Conservation (phyloP, 2,797 vertebrate genomes). For the Pangasius larnaudii region DNA sequence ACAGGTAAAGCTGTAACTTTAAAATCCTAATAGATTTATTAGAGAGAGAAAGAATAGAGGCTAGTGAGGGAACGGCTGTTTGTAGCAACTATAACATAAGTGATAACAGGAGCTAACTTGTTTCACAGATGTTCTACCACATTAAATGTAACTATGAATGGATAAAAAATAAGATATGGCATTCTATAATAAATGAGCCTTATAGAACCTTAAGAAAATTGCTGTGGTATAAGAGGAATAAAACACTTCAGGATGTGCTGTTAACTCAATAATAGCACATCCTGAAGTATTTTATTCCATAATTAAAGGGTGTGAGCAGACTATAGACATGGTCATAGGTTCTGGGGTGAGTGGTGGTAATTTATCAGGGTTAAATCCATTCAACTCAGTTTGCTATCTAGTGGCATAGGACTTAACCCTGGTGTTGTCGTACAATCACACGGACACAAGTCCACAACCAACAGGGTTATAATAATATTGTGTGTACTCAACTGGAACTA, state of each 20-base stretch:
- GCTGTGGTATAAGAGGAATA: not conserved
- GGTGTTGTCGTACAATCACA: conserved; percentile 12
- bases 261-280: not conserved
- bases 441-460: not conserved
- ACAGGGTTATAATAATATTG: not conserved
- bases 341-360: not conserved
- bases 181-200: not conserved
- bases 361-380: not conserved
- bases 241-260: not conserved
- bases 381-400: not conserved
- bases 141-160: not conserved
- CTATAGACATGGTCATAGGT: not conserved
- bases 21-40: too few relatives aligned
- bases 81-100: not conserved
- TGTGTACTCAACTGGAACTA: not conserved
- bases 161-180: not conserved
- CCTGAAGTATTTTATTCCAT: not conserved
- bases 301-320: not conserved
- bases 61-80: not conserved
- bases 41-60: not conserved
- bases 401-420: not conserved
- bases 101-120: not conserved
- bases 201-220: not conserved
- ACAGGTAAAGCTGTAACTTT: too few relatives aligned
- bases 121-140: not conserved